Evolutionary conservation across 2,888 invertebrate genomes (phyloP).

Genomic region (Podabrus alpinus): DNA sequence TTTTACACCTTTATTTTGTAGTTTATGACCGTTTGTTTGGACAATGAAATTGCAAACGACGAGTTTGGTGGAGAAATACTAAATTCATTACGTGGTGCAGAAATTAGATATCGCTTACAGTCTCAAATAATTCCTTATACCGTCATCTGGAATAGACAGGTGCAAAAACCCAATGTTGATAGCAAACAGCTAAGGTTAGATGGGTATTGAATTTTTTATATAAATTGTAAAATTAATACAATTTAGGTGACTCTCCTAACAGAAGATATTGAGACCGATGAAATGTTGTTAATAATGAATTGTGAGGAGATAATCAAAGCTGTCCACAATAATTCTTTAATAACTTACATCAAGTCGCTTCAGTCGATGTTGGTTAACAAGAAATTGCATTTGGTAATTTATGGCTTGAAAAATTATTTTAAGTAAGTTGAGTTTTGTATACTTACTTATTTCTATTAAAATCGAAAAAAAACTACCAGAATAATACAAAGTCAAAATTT

Average conservation of each 20-base stretch:
- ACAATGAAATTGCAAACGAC: constrained; percentile 40
- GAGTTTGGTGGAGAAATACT: constrained; percentile 45
- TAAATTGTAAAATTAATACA: neutral
- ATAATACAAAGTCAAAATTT: too few relatives aligned
- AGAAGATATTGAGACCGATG: constrained; percentile 43
- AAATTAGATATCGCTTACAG: constrained; percentile 44
- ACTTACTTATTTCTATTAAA: too few relatives aligned
- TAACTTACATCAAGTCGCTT: constrained; percentile 44
- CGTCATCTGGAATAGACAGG: constrained; percentile 54
- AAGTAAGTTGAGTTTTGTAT: constrained; percentile 8
- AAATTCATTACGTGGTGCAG: constrained; percentile 40
- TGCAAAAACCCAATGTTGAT: constrained; percentile 41
- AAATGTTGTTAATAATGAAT: constrained; percentile 53
- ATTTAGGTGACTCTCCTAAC: constrained; percentile 39
- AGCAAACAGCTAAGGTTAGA: constrained; percentile 25
- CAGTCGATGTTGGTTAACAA: constrained; percentile 42
- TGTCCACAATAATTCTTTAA: constrained; percentile 48
- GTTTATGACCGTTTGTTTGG: constrained; percentile 47
- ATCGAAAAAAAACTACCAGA: too few relatives aligned
- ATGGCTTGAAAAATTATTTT: constrained; percentile 20
- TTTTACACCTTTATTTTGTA: constrained; percentile 29
- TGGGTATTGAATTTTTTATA: neutral
- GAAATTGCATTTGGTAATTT: constrained; percentile 24
- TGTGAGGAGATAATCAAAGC: constrained; percentile 49
- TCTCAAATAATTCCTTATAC: constrained; percentile 50